Conservation (phyloP, 2,888 invertebrate genomes). For the Hofmannophila pseudospretella region DNA sequence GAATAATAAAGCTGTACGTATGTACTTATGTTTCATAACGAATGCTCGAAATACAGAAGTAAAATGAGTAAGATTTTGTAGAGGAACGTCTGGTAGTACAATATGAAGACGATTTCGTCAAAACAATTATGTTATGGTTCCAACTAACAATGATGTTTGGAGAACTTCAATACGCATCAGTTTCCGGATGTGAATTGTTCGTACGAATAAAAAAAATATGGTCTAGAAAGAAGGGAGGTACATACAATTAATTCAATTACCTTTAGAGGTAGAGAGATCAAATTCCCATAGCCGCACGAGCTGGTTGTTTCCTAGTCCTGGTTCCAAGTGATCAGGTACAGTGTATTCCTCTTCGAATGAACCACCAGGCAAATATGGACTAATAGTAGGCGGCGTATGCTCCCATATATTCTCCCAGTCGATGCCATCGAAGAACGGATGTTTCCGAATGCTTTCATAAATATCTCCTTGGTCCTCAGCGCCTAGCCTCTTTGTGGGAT, state of each 20-base stretch:
- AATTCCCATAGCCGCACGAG: slow-evolving; percentile 86
- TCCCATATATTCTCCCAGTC: slow-evolving; percentile 89
- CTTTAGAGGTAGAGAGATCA: slow-evolving; percentile 77
- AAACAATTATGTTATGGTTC: slow-evolving; percentile 6
- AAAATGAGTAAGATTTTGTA: too few species aligned
- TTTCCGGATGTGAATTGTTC: slow-evolving; percentile 1
- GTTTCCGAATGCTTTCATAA: slow-evolving; percentile 90
- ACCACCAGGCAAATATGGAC: slow-evolving; percentile 87
- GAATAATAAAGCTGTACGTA: slow-evolving; percentile 1
- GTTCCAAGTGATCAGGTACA: slow-evolving; percentile 88
- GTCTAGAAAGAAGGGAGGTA: background rate
- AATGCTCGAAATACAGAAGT: too few species aligned
- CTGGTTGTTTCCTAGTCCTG: slow-evolving; percentile 91
- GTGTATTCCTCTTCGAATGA: slow-evolving; percentile 83
- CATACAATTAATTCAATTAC: slow-evolving; percentile 28
- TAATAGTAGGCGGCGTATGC: slow-evolving; percentile 88
- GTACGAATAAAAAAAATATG: background rate
- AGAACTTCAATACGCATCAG: slow-evolving; percentile 1
- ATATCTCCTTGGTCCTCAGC: slow-evolving; percentile 82
- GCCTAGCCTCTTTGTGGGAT: slow-evolving; percentile 89
- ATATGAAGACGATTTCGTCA: background rate
- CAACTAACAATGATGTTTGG: slow-evolving; percentile 8
- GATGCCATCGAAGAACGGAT: slow-evolving; percentile 90
- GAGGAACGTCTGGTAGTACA: too few species aligned
- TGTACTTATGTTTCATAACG: too few species aligned